Conservation (phyloP, 2,797 vertebrate genomes). For the Nannoperca australis region DNA sequence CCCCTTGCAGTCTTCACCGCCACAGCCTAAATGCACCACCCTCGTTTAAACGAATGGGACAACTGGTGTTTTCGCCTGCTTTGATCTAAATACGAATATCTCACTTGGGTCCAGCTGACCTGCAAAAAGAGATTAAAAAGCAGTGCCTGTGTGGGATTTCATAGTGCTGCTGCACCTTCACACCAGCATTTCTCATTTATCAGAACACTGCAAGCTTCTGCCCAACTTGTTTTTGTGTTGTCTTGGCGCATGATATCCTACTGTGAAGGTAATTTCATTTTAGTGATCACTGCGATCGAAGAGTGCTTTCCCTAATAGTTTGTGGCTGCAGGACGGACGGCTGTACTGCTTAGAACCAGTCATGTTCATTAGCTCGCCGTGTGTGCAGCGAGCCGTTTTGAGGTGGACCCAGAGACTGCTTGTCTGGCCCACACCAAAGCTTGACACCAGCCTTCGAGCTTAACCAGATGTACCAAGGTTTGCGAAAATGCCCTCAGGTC, state of each 20-base stretch:
- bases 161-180: slow-evolving; percentile 19
- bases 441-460: slow-evolving; percentile 14
- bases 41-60: too few species aligned
- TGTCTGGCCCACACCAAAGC: slow-evolving; percentile 4
- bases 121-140: slow-evolving; percentile 7
- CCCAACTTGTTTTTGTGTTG: background rate
- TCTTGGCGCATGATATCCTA: background rate
- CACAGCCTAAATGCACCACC: too few species aligned
- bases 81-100: too few species aligned
- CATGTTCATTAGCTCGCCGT: background rate
- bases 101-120: background rate
- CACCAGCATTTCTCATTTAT: slow-evolving; percentile 10
- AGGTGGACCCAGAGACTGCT: background rate
- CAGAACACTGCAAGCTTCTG: background rate
- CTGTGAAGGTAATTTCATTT: background rate
- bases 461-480: background rate
- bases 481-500: background rate
- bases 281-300: background rate
- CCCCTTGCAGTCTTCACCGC: too few species aligned
- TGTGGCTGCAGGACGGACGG: background rate
- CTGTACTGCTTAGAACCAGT: background rate
- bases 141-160: background rate
- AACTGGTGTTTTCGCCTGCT: too few species aligned
- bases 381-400: background rate
- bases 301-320: background rate